Conservation (phyloP, 1,140 invertebrate species). For the Maconellicoccus hirsutus region DNA sequence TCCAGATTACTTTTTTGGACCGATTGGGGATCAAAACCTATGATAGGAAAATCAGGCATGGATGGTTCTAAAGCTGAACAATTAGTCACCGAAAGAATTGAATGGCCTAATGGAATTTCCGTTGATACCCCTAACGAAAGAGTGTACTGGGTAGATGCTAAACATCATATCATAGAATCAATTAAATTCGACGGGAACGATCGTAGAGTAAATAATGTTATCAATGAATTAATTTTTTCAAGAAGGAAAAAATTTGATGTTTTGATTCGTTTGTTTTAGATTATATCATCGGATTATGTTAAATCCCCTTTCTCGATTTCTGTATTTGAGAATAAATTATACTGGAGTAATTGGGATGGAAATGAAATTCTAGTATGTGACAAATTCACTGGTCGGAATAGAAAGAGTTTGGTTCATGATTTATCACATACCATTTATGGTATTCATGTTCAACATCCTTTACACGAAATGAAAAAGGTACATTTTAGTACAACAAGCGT, state of each 20-base stretch:
- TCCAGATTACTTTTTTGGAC: conserved; percentile 69
- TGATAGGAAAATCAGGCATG: conserved; percentile 70
- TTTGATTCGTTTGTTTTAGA: conserved; percentile 31
- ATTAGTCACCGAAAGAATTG: conserved; percentile 44
- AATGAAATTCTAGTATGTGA: conserved; percentile 51
- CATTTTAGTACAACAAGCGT: no score
- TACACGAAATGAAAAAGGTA: no score
- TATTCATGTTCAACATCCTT: conserved; percentile 54
- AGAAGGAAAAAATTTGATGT: background rate
- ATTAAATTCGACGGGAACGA: conserved; percentile 58
- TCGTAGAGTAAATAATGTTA: conserved; percentile 38
- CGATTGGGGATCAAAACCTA: conserved; percentile 60
- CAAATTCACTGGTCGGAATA: conserved; percentile 52
- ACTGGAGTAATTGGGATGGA: conserved; percentile 70
- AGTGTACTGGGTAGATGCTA: conserved; percentile 67
- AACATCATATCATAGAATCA: conserved; percentile 58
- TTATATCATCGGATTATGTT: conserved; percentile 42
- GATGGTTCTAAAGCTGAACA: conserved; percentile 55
- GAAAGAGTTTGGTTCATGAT: conserved; percentile 39
- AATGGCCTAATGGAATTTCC: conserved; percentile 80
- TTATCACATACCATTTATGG: conserved; percentile 44
- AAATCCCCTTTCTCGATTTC: conserved; percentile 69
- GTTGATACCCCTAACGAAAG: conserved; percentile 72
- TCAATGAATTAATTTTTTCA: background rate
- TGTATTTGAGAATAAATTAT: conserved; percentile 76